Percentiles rank a stretch among this genome's conserved stretches.
phyloP scores from a whole-genome alignment of 2,113 vertebrate genomes.

The Tor tambroides region DNA sequence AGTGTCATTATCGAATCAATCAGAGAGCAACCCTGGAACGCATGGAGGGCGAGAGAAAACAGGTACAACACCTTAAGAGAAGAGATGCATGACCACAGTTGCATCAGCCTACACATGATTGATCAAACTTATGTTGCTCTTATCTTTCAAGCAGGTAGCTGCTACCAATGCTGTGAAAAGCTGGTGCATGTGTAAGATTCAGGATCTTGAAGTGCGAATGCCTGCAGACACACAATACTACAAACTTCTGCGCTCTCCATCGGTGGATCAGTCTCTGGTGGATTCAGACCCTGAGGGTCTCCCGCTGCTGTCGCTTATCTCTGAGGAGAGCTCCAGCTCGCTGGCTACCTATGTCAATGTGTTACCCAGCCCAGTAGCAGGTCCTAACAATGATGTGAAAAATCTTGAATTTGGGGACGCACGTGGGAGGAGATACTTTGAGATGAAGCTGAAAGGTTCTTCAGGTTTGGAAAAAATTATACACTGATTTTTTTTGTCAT shows the following conservation, averaged over 20 bases:
- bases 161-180: constrained; percentile 83
- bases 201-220: constrained; percentile 79
- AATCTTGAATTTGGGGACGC: constrained; percentile 4
- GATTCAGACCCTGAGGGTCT: constrained; percentile 71
- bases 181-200: constrained; percentile 87
- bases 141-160: constrained; percentile 73
- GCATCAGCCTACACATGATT: not conserved
- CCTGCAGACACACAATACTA: constrained; percentile 77
- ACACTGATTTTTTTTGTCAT: not conserved
- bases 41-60: constrained; percentile 77
- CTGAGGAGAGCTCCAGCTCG: constrained; percentile 71
- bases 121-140: not conserved
- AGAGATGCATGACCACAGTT: not conserved
- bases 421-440: constrained; percentile 62
- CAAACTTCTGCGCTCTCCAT: constrained; percentile 79
- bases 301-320: constrained; percentile 62
- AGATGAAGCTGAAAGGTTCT: constrained; percentile 68
- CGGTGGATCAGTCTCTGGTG: constrained; percentile 77
- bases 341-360: constrained; percentile 72
- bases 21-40: constrained; percentile 74
- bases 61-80: constrained; percentile 71
- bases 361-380: constrained; percentile 57
- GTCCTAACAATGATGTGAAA: not conserved
- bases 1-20: constrained; percentile 81
- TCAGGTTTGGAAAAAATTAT: not conserved